Percentiles rank a stretch among this genome's conserved stretches.
phyloP scores from a whole-genome alignment of 2,797 vertebrate species.

The Galagoides demidoff region DNA sequence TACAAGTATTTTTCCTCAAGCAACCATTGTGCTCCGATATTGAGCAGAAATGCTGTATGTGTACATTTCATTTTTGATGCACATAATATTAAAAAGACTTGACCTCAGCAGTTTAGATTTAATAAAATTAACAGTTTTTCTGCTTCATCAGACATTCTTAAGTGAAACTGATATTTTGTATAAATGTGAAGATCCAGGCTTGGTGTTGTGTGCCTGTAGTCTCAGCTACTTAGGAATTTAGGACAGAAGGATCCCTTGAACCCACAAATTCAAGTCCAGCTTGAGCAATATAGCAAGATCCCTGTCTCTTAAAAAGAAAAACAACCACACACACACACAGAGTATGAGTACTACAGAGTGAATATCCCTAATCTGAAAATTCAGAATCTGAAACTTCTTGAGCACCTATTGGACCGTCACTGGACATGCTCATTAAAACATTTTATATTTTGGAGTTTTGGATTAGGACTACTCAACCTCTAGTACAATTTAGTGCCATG shows the following conservation, averaged over 20 bases:
- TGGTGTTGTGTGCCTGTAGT: not conserved
- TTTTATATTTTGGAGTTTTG: not conserved
- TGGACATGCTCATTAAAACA: not conserved
- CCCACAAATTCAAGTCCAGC: not conserved
- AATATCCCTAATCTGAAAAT: not conserved
- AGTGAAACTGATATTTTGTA: slow-evolving; percentile 20
- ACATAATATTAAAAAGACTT: not conserved
- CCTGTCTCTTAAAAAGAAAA: not conserved
- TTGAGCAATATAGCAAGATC: not conserved
- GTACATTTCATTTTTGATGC: not conserved
- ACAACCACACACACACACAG: not conserved
- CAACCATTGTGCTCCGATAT: not conserved
- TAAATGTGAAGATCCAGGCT: not conserved
- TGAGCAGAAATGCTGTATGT: not conserved
- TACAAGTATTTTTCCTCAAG: not conserved
- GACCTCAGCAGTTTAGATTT: not conserved
- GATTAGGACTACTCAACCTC: not conserved
- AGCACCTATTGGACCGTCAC: not conserved
- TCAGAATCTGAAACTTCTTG: not conserved
- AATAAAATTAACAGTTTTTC: not conserved
- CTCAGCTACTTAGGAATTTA: not conserved
- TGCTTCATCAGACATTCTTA: not conserved
- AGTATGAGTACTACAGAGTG: not conserved
- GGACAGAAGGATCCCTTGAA: not conserved
- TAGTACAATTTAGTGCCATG: not conserved